Conservation (phyloP, 2,888 invertebrate species). For the Cryptocephalus moraei region DNA sequence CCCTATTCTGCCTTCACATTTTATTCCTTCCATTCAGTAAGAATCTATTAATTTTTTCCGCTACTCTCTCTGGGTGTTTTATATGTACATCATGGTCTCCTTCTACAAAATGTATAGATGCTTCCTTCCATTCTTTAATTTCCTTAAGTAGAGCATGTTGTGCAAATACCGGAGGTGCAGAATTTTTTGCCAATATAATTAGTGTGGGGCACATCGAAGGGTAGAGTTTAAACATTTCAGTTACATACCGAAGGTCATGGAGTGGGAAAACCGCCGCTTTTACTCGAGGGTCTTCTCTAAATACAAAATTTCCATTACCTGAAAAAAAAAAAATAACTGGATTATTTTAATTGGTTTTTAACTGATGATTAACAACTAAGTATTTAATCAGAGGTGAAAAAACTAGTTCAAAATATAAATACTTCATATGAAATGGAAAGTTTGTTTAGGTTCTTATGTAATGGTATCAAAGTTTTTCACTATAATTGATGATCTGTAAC, state of each 20-base stretch:
- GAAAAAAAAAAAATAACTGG: not conserved
- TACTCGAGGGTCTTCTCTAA: not conserved
- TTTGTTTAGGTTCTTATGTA: too few species aligned
- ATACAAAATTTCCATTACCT: not conserved
- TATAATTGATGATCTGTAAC: too few species aligned
- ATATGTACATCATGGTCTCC: conserved; percentile 55
- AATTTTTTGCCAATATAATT: conserved; percentile 26
- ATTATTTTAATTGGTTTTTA: not conserved
- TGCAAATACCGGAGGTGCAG: conserved; percentile 14
- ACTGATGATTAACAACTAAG: conserved; percentile 28
- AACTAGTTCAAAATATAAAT: too few species aligned
- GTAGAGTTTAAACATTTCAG: conserved; percentile 28
- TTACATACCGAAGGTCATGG: conserved; percentile 21
- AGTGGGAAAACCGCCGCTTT: conserved; percentile 11
- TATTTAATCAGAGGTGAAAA: conserved; percentile 40
- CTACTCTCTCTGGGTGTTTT: conserved; percentile 44
- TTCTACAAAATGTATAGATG: conserved; percentile 32
- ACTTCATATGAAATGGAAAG: too few species aligned
- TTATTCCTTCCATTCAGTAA: conserved; percentile 21
- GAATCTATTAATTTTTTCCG: conserved; percentile 26
- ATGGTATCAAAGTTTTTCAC: too few species aligned
- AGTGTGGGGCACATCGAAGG: conserved; percentile 34
- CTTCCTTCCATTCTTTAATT: conserved; percentile 22
- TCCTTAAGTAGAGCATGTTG: conserved; percentile 17
- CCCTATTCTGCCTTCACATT: too few species aligned